These are phyloP conservation scores for Coelopa pilipes DNA, from an alignment of 2,888 invertebrate genomes.

Conservation along the genomic window DNA sequence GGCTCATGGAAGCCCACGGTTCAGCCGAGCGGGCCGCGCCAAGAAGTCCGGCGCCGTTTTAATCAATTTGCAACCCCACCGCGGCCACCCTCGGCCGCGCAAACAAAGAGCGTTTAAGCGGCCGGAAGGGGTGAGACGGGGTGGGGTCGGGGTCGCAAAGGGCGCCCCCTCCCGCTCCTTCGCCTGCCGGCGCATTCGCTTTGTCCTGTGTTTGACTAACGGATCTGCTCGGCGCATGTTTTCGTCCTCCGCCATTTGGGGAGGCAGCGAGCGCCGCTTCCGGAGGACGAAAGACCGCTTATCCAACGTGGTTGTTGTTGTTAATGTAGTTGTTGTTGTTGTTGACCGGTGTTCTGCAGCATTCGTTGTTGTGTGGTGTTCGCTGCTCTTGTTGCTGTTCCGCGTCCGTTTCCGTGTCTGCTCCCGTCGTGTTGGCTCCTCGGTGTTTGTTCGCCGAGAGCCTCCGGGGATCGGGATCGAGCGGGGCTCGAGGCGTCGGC, in stretches of 20 bases:
- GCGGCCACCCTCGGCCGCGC: too few relatives aligned
- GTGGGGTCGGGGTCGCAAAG: conserved; percentile 1
- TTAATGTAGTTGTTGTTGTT: conserved; percentile 12
- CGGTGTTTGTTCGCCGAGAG: too few relatives aligned
- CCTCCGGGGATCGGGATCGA: too few relatives aligned
- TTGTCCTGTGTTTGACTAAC: neutral
- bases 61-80: conserved; percentile 49
- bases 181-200: neutral
- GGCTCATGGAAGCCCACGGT: neutral
- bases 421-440: too few relatives aligned
- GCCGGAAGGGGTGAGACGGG: neutral
- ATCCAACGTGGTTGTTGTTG: conserved; percentile 15
- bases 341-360: neutral
- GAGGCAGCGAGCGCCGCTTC: too few relatives aligned
- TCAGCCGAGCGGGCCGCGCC: neutral
- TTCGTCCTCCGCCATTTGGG: conserved; percentile 18
- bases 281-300: neutral
- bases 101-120: too few relatives aligned
- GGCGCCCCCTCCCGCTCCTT: neutral
- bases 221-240: conserved; percentile 1
- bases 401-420: too few relatives aligned
- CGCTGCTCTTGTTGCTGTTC: neutral
- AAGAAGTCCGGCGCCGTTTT: conserved; percentile 39
- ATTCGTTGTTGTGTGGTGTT: neutral
- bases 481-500: too few relatives aligned